Base-by-base conservation (phyloP, 2,113 vertebrate species). In the Nanorana parkeri region DNA sequence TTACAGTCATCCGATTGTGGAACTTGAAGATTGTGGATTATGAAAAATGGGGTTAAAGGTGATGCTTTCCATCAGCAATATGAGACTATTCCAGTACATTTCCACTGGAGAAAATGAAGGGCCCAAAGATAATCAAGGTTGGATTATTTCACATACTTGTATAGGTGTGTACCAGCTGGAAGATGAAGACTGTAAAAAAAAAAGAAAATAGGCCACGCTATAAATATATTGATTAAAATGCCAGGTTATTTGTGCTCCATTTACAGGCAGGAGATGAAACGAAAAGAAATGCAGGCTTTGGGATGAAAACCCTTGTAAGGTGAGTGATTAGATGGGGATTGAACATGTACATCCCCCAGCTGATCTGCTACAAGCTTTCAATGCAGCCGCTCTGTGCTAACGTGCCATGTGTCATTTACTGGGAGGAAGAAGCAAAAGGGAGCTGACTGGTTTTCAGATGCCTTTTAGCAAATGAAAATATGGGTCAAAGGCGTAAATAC, bases 261-360 rank as follows among this genome's bases (percentile, higher is more conserved):
- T 82, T 74, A 58, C 55, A 72, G 69, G 61, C 69, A 81, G 29
- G 47, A 73, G 80, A 82, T 82, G 80, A 82, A 82, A 75, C 26
- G 52, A 56, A 75, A 67, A 29, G 28, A 74, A 81, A 81, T 32
- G 36, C 51, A 65, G 61, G 60, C 61, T 55, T 81, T 66, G 19
- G 20, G 20, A 19, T 41, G 24, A 73, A 81, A 72, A 67, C 69
- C 80, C 61, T 82, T 74, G 69, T 82, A 82, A 82, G 79, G 79
- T 82, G 80, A 74, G 69, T 58, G 71, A 82, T 81, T 81, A 81
- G 71, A 75, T 65, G 17, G 69, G 61, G 80, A 75, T 82, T 82
- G 68, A 58, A 51, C 60, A 55, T 81, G 79, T 69, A 54, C 69
- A 51, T 74, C 36, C 69, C 58, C 51, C 69, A 67, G 61, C 69